These are phyloP conservation scores for Bradypodion pumilum DNA, from an alignment of 2,797 vertebrate genomes.

Conservation along the genomic window DNA sequence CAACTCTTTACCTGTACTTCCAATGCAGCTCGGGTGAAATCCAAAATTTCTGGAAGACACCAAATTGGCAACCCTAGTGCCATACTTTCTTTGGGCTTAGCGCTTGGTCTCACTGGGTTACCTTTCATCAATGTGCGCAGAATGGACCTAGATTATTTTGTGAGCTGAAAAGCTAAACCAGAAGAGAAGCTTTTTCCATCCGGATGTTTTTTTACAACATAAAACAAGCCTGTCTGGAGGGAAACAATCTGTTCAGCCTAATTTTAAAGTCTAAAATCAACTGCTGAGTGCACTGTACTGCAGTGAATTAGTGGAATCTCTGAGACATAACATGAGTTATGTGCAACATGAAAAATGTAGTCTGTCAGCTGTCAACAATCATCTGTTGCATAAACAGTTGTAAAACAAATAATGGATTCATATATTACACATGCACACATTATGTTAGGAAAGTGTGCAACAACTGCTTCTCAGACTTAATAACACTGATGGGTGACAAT, in stretches of 20 bases:
- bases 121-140: neutral
- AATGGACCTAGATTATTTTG: neutral
- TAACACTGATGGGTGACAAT: neutral
- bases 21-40: neutral
- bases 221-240: neutral
- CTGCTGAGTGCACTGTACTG: neutral
- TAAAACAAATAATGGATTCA: neutral
- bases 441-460: neutral
- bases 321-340: conserved; percentile 4
- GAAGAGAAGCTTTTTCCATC: neutral
- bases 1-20: neutral
- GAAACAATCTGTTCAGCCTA: neutral
- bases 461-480: neutral
- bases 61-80: neutral
- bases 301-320: conserved; percentile 13
- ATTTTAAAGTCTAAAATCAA: neutral
- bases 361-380: conserved; percentile 10
- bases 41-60: neutral
- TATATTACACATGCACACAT: neutral
- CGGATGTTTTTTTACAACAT: neutral
- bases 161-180: neutral
- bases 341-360: neutral
- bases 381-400: neutral
- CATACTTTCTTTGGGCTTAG: neutral
- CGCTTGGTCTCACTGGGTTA: neutral